A percentile compares a stretch with the other conserved stretches of the same genome.
Evolutionary conservation across 2,797 vertebrate species (phyloP).

Genomic region (Cuculus canorus): DNA sequence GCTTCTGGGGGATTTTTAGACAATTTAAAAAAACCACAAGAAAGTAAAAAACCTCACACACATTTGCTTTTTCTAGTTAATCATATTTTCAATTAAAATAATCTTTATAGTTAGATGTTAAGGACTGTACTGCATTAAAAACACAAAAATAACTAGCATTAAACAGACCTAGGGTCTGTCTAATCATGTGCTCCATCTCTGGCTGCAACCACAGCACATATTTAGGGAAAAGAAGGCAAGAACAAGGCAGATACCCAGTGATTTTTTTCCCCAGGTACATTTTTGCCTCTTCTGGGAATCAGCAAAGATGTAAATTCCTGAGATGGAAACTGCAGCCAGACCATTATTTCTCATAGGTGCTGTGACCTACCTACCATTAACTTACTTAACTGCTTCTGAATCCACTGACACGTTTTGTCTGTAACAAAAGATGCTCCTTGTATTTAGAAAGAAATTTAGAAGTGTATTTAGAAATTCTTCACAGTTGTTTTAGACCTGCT

Average conservation of each 20-base stretch:
- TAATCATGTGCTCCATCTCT: not conserved
- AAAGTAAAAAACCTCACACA: constrained; percentile 1
- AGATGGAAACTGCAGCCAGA: not conserved
- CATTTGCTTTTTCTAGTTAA: constrained; percentile 1
- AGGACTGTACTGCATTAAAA: not conserved
- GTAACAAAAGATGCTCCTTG: not conserved
- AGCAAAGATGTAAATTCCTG: not conserved
- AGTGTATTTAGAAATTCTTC: not conserved
- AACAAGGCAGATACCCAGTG: not conserved
- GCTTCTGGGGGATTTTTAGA: constrained; percentile 33
- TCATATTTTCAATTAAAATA: constrained; percentile 49
- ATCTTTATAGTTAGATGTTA: not conserved
- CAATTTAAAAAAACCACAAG: constrained; percentile 32
- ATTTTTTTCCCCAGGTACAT: not conserved
- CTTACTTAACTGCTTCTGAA: not conserved
- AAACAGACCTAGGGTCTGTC: not conserved
- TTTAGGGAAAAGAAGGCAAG: not conserved
- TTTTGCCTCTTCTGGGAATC: constrained; percentile 11
- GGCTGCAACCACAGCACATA: not conserved
- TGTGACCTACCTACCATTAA: not conserved
- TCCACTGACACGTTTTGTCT: not conserved
- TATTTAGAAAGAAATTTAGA: not conserved
- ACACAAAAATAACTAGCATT: not conserved
- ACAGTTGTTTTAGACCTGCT: not conserved
- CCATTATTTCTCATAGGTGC: not conserved